Base-by-base conservation (phyloP, 1,140 invertebrate species). In the Pinna nobilis region DNA sequence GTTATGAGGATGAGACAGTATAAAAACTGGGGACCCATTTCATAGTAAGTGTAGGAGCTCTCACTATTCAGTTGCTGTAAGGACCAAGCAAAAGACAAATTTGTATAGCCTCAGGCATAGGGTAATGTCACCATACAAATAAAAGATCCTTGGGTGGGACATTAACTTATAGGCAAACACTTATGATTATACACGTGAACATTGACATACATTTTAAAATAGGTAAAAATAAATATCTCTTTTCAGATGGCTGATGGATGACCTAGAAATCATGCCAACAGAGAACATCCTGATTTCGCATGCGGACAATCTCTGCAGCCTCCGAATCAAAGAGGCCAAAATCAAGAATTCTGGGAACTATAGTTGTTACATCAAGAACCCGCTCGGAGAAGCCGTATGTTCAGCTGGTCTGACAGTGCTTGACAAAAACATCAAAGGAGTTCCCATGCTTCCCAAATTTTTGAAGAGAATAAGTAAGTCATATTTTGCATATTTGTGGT, bases 311-410 rank as follows among this genome's bases (percentile, higher is more conserved):
- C 64, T 80, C 41, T 76, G 81, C 37, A 80, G 80, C 37, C 76
- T 89, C 25, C 74, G 80, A 15, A 86, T 89, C 61, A 82, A 82
- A 61, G 79, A 80, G 37, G 82, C 83, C 0, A 82, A 84, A 57
- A 50, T 79, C n/a, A 77, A 84, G 15, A 80, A 89, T 51, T 74
- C 80, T 55, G 88, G 87, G 32, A 83, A 83, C 18, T 85, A 88
- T 44, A 81, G 80, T 9, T 83, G 87, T 72, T 83, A 82, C 57
- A 59, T 86, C 5, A 82, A 79, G 72, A 88, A 88, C 64, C 47
- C 76, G 6, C 72, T 82, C 30, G 87, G 87, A 13, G 79, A 87
- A 57, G 85, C 84, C 0, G 72, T 72, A 2, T 88, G 86, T 50
- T 75, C 76, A 32, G 86, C 86, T 30, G 76, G 77, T 49, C 70